phyloP scores from a whole-genome alignment of 2,113 vertebrate genomes.

The Carassius auratus region DNA sequence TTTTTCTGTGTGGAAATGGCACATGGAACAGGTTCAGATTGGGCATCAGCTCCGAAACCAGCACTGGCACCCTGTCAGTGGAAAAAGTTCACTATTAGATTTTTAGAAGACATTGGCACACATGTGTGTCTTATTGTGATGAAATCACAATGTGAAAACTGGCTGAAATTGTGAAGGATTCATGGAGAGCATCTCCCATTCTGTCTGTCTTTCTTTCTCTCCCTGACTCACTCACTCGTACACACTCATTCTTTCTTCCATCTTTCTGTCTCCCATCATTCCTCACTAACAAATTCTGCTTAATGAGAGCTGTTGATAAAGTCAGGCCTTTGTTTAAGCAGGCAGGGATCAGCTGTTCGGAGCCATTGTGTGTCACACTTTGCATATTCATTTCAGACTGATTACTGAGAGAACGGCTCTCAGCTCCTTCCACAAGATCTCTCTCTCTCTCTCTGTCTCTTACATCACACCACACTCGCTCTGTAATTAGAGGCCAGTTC shows the following conservation, averaged over 20 bases:
- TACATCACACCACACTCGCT: conserved; percentile 11
- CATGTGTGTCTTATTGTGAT: conserved; percentile 23
- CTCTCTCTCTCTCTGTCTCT: conserved; percentile 20
- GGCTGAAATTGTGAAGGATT: conserved; percentile 18
- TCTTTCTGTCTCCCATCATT: conserved; percentile 42
- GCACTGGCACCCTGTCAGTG: conserved; percentile 21
- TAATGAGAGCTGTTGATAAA: conserved; percentile 51
- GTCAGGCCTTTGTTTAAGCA: conserved; percentile 43
- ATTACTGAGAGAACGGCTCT: conserved; percentile 53
- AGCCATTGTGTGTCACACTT: conserved; percentile 69
- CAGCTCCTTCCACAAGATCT: conserved; percentile 16
- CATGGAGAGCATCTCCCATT: conserved; percentile 13
- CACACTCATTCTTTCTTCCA: conserved; percentile 39
- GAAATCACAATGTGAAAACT: conserved; percentile 25
- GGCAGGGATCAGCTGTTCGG: conserved; percentile 68
- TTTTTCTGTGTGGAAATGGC: conserved; percentile 8
- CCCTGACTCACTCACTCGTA: neutral
- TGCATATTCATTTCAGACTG: conserved; percentile 74
- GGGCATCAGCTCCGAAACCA: conserved; percentile 2
- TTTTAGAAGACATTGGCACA: neutral
- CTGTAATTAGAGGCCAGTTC: conserved; percentile 55
- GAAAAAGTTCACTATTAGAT: conserved; percentile 10
- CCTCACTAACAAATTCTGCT: conserved; percentile 50
- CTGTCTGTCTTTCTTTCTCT: conserved; percentile 8
- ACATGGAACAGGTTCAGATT: conserved; percentile 12